phyloP scores from a whole-genome alignment of 2,797 vertebrate species.

The Onychomys leucogaster region DNA sequence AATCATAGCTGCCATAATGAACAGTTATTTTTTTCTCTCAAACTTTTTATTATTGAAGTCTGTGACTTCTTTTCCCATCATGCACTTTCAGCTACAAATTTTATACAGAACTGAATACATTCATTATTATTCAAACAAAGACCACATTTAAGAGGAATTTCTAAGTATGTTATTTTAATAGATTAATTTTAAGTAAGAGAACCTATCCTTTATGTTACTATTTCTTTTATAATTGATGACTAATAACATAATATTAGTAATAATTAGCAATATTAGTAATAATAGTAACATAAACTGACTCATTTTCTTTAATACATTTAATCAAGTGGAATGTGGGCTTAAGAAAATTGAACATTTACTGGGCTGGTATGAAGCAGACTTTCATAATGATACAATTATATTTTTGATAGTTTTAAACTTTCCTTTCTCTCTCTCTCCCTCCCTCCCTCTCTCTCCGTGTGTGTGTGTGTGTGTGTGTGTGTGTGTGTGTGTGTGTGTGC shows the following conservation, averaged over 20 bases:
- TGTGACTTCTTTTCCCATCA: background rate
- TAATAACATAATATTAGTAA: too few species aligned
- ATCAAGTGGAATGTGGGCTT: background rate
- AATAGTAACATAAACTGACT: background rate
- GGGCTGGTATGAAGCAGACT: slow-evolving; percentile 10
- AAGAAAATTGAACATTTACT: slow-evolving; percentile 12
- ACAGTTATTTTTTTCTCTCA: background rate
- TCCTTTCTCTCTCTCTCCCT: too few species aligned
- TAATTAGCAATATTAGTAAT: too few species aligned
- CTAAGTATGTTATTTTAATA: slow-evolving; percentile 53
- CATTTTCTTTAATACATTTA: background rate
- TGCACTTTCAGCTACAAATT: background rate
- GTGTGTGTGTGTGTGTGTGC: background rate
- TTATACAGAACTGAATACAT: background rate
- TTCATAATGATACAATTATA: background rate
- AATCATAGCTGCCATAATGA: background rate
- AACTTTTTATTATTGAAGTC: background rate
- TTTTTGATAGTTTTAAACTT: background rate
- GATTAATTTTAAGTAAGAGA: slow-evolving; percentile 45
- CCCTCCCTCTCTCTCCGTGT: too few species aligned
- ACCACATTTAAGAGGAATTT: slow-evolving; percentile 27
- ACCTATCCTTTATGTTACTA: background rate
- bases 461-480: background rate
- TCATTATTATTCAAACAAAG: slow-evolving; percentile 26
- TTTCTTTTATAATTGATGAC: slow-evolving; percentile 30